Base-by-base conservation (phyloP, 30 jellyfish, hydroid and myxozoan genomes). In the Pelagia noctiluca region DNA sequence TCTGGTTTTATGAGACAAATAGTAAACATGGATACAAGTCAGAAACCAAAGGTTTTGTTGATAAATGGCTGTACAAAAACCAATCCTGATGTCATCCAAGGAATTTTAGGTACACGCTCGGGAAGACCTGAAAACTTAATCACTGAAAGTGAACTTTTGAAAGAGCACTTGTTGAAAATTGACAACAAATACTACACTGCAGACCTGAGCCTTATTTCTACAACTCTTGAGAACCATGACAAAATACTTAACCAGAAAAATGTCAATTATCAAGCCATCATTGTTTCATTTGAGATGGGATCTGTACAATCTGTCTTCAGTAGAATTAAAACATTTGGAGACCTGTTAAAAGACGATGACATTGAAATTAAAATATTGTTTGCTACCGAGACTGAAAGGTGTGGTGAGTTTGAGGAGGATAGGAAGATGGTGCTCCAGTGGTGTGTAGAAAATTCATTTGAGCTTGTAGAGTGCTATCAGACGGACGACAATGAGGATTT, bases 371-470 rank as follows among this genome's bases (percentile, higher is more conserved):
- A 80, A 67, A 19, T 80, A 10, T 80, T 80, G 35, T 8, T 80
- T 22, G 63, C 90, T 0, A 50, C 30, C 4, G 90, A 66, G 24
- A 47, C 26, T 0, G 50, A 76, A 32, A 60, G 35, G 8, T 2
- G 35, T 13, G 19, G 42, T 37, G 90, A 34, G 0, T 38, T 80
- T 29, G 76, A 75, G 16, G 36, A 34, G 10, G 49, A 48, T 63
- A 28, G 75, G 32, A 78, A 61, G 30, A 30, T 12, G 10, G 66
- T 63, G 7, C 26, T 63, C 18, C 11, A 36, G 4, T 85, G 95
- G 95, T 85, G 95, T 60, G 25, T 75, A 30, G 80, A 73, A 0
- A 74, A 85, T 50, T 72, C 88, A 0, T 85, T 85, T 85, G 95
- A 85, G 47, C 53, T 85, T 47, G 88, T 85, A 61, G 95, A 85